These are phyloP conservation scores for Calameuta pallipes DNA, from an alignment of 2,888 invertebrate species.

Conservation along the genomic window DNA sequence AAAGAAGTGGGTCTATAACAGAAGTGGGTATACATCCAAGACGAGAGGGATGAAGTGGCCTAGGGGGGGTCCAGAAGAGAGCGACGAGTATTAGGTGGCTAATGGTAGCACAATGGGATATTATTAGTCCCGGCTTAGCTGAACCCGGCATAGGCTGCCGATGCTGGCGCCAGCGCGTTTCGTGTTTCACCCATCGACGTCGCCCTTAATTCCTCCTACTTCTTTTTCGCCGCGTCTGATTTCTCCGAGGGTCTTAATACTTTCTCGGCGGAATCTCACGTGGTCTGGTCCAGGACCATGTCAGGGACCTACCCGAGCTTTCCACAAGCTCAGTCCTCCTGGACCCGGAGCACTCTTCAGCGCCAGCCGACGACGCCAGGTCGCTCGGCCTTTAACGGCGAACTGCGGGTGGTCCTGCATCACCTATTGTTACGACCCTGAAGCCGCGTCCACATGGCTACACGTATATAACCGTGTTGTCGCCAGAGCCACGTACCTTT, in stretches of 20 bases:
- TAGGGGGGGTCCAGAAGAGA: constrained; percentile 28
- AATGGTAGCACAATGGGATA: constrained; percentile 63
- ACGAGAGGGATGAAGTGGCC: neutral
- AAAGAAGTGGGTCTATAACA: too few relatives aligned
- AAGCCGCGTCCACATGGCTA: too few relatives aligned
- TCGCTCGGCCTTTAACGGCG: constrained; percentile 44
- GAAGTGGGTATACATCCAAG: too few relatives aligned
- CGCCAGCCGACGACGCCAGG: neutral
- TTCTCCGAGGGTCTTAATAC: neutral
- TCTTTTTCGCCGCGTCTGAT: neutral
- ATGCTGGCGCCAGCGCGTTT: constrained; percentile 58
- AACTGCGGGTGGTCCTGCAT: constrained; percentile 58
- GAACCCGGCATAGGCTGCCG: constrained; percentile 26
- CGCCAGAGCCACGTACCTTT: too few relatives aligned
- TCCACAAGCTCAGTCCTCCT: constrained; percentile 31
- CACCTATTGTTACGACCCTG: constrained; percentile 55
- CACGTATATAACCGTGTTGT: too few relatives aligned
- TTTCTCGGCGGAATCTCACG: neutral
- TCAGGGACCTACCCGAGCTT: too few relatives aligned
- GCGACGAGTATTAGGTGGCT: constrained; percentile 50
- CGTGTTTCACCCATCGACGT: constrained; percentile 52
- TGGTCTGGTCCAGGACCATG: neutral
- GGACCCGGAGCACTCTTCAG: neutral
- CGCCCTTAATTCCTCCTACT: constrained; percentile 3
- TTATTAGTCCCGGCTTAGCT: constrained; percentile 57